phyloP scores from a whole-genome alignment of 2,888 invertebrate genomes.

The Aradus depressus region DNA sequence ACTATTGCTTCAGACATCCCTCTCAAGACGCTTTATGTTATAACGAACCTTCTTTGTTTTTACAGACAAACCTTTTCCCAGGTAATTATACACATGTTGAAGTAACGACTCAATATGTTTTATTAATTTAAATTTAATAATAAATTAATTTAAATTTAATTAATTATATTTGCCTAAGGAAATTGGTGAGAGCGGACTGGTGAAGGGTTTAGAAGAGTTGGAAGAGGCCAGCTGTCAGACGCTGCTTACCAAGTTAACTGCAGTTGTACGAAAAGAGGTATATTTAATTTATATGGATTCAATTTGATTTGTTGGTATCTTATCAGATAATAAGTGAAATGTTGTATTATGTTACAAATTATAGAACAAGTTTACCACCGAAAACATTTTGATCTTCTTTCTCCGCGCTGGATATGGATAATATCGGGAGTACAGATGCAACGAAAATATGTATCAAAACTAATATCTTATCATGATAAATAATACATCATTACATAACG shows the following conservation, averaged over 20 bases:
- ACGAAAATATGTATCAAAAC: no score
- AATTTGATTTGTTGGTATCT: no score
- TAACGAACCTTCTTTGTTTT: slow-evolving; percentile 79
- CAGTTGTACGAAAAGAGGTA: slow-evolving; percentile 20
- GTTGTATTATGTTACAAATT: no score
- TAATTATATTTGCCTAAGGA: slow-evolving; percentile 4
- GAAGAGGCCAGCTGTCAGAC: slow-evolving; percentile 18
- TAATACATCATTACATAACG: no score
- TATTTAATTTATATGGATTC: no score
- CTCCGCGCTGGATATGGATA: no score
- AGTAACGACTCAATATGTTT: background rate
- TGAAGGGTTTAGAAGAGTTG: slow-evolving; percentile 19
- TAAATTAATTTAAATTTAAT: background rate
- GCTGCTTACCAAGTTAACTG: slow-evolving; percentile 13
- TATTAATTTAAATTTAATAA: background rate
- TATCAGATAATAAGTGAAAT: no score
- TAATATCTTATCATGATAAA: no score
- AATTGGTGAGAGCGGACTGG: slow-evolving; percentile 23
- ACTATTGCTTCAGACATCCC: slow-evolving; percentile 75
- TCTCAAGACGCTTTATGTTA: slow-evolving; percentile 73
- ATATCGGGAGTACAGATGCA: no score
- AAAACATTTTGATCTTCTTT: no score
- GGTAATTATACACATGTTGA: slow-evolving; percentile 37
- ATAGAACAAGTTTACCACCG: no score
- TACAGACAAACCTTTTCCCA: slow-evolving; percentile 71